Percentiles rank a stretch among this genome's conserved stretches.
These are phyloP conservation scores for Alca torda DNA, from an alignment of 2,797 vertebrate species.

Conservation along the genomic window DNA sequence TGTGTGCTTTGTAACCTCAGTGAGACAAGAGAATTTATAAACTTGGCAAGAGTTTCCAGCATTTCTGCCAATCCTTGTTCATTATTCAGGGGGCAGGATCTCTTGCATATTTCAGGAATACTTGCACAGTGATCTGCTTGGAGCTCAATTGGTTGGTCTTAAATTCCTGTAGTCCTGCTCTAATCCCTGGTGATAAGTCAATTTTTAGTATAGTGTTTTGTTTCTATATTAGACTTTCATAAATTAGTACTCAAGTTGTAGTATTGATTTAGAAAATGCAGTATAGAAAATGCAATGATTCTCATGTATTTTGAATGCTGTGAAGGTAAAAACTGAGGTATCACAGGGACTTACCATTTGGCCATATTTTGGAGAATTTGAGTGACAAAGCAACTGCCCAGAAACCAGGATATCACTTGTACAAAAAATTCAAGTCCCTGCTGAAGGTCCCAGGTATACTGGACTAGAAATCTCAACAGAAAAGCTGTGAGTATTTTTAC, in stretches of 20 bases:
- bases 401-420: not conserved
- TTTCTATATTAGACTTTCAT: slow-evolving; percentile 64
- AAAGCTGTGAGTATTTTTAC: not conserved
- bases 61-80: not conserved
- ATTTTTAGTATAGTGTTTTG: slow-evolving; percentile 57
- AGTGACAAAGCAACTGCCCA: not conserved
- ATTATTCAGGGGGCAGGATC: not conserved
- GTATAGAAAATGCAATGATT: not conserved
- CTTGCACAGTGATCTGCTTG: slow-evolving; percentile 14
- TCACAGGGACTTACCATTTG: not conserved
- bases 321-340: not conserved
- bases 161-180: slow-evolving; percentile 38
- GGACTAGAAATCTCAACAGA: not conserved
- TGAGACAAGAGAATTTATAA: not conserved
- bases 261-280: slow-evolving; percentile 45
- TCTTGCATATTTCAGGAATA: not conserved
- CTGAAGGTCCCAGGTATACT: not conserved
- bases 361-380: not conserved
- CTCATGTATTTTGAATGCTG: not conserved
- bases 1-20: not conserved
- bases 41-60: not conserved
- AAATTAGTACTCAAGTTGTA: slow-evolving; percentile 52
- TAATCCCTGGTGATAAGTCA: slow-evolving; percentile 39
- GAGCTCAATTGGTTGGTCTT: slow-evolving; percentile 19
- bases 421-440: not conserved